These are phyloP conservation scores for Bicyclus anynana DNA, from an alignment of 1,140 invertebrate genomes.

Conservation along the genomic window DNA sequence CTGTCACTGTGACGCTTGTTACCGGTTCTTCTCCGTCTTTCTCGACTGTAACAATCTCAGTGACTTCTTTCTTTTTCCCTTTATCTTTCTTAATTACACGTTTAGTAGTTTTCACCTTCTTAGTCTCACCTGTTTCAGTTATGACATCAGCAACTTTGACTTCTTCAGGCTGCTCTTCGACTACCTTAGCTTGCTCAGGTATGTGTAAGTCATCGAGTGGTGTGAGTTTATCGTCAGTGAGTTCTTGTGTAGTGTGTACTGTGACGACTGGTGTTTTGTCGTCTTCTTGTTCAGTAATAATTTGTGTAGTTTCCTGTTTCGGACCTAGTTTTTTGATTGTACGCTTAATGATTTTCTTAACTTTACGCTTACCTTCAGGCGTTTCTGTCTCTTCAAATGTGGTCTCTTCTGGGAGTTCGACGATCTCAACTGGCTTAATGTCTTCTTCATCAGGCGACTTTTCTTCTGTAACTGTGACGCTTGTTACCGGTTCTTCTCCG, in stretches of 20 bases:
- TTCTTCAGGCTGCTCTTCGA: background rate
- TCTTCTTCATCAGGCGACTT: background rate
- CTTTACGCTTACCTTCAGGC: background rate
- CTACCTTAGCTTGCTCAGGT: background rate
- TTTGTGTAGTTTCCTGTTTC: background rate
- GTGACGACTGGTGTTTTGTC: background rate
- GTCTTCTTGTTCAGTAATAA: background rate
- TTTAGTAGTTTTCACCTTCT: background rate
- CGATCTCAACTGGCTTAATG: background rate
- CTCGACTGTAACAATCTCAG: background rate
- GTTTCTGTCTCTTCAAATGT: background rate
- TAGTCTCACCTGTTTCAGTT: background rate
- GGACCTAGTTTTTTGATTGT: background rate
- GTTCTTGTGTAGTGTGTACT: background rate
- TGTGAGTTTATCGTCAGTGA: slow-evolving; percentile 39
- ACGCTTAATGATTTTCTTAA: background rate
- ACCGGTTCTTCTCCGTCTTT: background rate
- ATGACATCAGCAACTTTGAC: background rate
- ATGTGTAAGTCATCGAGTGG: background rate
- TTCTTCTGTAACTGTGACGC: background rate
- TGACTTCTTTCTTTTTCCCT: background rate
- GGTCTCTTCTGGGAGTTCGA: background rate
- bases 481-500: background rate
- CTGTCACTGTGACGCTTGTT: background rate
- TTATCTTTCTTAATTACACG: background rate